Evolutionary conservation across 2,797 vertebrate species (phyloP), one percentile per base, ranked within the genome.

Genomic region (Australoheros facetus): DNA sequence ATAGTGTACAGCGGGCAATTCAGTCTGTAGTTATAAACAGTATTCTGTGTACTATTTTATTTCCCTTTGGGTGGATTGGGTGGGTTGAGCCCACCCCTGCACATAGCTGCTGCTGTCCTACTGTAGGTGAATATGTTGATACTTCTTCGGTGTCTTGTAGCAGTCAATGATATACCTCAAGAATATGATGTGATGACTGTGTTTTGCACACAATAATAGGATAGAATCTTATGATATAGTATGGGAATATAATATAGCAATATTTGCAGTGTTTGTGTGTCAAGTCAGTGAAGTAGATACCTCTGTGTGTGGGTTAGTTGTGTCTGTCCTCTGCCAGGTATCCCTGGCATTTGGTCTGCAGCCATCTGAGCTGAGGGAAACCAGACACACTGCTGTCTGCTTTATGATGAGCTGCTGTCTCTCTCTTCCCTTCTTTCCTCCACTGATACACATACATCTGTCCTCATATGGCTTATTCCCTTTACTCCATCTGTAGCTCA

Each of bases 401-500:
- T 88, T 79, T 53, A 64, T 78, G 56, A 85, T 54, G 14, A 74
- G 54, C 42, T 34, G 51, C 1, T 78, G 17, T 42, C 45, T 59
- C 21, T 45, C 56, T 77, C 62, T 48, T 37, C 77, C 69, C 51
- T 73, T 66, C 26, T 55, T 19, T 84, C 76, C n/a, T 59, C 75
- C 54, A 8, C 81, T 80, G 64, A 71, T 76, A 70, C 84, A 71
- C 71, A 45, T 75, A 34, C 23, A 2, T 54, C 77, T 39, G 1
- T 80, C 71, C 66, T 81, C 60, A 76, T 59, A 21, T 14, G n/a
- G 39, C 69, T 64, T 19, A 17, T 48, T 58, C 26, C 32, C 56
- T 69, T 73, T 64, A 11, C 70, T 79, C 48, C 74, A 59, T 88
- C 79, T 87, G 73, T 69, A 79, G 70, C 76, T 91, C 80, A 87